Percentiles rank a stretch among this genome's conserved stretches.
Evolutionary conservation across 2,888 invertebrate species (phyloP).

Genomic region (Augiades crinisus): DNA sequence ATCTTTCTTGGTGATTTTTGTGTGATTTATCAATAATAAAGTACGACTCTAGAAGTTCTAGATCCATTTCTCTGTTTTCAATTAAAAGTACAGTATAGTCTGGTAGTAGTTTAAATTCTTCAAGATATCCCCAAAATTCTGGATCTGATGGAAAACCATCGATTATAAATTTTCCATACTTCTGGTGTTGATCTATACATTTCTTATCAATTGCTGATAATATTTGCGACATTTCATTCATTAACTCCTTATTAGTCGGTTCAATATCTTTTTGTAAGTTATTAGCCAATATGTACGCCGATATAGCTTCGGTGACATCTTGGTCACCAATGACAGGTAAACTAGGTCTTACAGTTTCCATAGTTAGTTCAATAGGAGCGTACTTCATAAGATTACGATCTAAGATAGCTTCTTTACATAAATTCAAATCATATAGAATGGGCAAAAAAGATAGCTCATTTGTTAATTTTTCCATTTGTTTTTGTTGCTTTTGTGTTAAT

Average conservation of each 20-base stretch:
- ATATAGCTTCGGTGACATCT: conserved; percentile 65
- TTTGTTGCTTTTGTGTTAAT: conserved; percentile 23
- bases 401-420: conserved; percentile 44
- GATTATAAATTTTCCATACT: conserved; percentile 81
- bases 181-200: conserved; percentile 42
- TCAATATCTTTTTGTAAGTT: conserved; percentile 65
- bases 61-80: conserved; percentile 70
- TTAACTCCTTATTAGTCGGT: conserved; percentile 64
- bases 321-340: conserved; percentile 68
- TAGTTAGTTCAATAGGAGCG: conserved; percentile 59
- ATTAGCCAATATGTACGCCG: conserved; percentile 54
- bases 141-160: conserved; percentile 80
- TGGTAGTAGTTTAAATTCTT: conserved; percentile 64
- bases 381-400: conserved; percentile 45
- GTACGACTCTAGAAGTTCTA: conserved; percentile 55
- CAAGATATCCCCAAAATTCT: conserved; percentile 70
- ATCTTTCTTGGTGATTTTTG: conserved; percentile 54
- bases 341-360: conserved; percentile 43
- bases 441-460: conserved; percentile 47
- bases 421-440: conserved; percentile 48
- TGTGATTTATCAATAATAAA: conserved; percentile 46
- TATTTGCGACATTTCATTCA: conserved; percentile 55
- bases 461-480: conserved; percentile 38
- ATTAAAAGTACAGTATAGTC: conserved; percentile 80
- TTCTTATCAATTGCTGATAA: conserved; percentile 59